Conservation (phyloP, 2,113 vertebrate genomes). For the Asarcornis scutulata region DNA sequence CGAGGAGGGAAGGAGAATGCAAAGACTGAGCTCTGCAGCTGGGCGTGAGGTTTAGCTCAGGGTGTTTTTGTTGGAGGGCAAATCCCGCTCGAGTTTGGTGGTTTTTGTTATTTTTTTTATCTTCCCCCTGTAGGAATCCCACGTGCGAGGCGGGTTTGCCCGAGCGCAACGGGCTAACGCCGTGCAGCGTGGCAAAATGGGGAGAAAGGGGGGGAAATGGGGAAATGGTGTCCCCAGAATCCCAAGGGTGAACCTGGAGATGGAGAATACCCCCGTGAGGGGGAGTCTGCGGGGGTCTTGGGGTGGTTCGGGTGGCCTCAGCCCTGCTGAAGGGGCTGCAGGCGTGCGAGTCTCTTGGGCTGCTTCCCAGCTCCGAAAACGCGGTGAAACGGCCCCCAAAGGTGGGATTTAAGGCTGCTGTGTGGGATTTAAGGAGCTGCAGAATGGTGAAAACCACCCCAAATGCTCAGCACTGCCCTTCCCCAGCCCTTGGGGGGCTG, state of each 20-base stretch:
- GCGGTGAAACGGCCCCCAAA: background rate
- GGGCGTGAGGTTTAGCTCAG: background rate
- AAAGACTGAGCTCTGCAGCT: background rate
- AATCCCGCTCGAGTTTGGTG: background rate
- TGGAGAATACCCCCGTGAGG: background rate
- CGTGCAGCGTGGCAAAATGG: too few relatives aligned
- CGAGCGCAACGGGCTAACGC: too few relatives aligned
- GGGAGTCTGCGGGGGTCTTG: background rate
- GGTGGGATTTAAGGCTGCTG: background rate
- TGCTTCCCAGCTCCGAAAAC: background rate
- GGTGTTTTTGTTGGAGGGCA: background rate
- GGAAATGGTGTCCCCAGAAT: background rate
- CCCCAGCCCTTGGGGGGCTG: background rate
- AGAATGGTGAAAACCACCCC: too few relatives aligned
- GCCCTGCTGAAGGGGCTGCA: background rate
- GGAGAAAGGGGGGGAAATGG: background rate
- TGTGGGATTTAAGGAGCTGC: background rate
- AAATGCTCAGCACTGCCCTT: accelerated
- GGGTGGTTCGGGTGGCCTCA: background rate
- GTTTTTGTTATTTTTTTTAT: background rate
- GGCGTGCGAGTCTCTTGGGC: background rate
- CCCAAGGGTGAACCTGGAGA: accelerated
- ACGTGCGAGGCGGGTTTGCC: background rate
- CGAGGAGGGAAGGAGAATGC: background rate
- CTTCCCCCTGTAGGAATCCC: background rate